Percentiles rank a stretch among this genome's conserved stretches.
phyloP scores from a whole-genome alignment of 2,888 invertebrate genomes.

The Chesias legatella region DNA sequence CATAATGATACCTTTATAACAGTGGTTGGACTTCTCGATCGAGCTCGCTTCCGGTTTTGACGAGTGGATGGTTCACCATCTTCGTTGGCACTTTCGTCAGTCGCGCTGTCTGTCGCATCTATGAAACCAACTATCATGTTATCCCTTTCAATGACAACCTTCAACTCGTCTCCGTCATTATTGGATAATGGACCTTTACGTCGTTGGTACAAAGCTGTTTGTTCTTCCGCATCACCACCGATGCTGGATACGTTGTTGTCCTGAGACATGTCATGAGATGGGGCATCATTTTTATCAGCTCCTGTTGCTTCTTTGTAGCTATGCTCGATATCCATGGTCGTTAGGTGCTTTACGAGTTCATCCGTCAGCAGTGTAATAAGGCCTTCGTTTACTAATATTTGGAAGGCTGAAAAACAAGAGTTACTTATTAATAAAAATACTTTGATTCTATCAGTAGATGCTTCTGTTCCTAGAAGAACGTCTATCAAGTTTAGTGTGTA shows the following conservation, averaged over 20 bases:
- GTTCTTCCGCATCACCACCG: conserved; percentile 26
- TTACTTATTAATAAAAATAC: too few relatives aligned
- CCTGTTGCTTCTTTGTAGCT: conserved; percentile 36
- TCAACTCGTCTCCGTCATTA: conserved; percentile 59
- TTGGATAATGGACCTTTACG: conserved; percentile 46
- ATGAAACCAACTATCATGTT: conserved; percentile 73
- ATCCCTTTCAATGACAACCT: conserved; percentile 71
- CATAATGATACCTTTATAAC: conserved; percentile 46
- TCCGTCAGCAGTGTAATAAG: conserved; percentile 63
- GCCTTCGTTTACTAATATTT: conserved; percentile 70
- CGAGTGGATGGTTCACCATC: conserved; percentile 44
- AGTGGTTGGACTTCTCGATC: conserved; percentile 51
- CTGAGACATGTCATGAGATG: not conserved
- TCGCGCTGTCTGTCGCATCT: conserved; percentile 64
- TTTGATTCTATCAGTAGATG: too few relatives aligned
- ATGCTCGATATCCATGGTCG: conserved; percentile 68
- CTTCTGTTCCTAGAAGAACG: too few relatives aligned
- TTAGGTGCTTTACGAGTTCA: conserved; percentile 59
- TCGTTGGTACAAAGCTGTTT: conserved; percentile 45
- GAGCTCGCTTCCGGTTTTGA: conserved; percentile 52
- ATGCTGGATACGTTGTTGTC: too few relatives aligned
- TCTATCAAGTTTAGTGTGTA: too few relatives aligned
- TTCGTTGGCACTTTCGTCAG: conserved; percentile 59
- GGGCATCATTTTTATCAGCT: not conserved
- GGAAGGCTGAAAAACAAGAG: conserved; percentile 56